Conservation (phyloP, 1,140 invertebrate genomes). For the Druon quercuslanigerum region DNA sequence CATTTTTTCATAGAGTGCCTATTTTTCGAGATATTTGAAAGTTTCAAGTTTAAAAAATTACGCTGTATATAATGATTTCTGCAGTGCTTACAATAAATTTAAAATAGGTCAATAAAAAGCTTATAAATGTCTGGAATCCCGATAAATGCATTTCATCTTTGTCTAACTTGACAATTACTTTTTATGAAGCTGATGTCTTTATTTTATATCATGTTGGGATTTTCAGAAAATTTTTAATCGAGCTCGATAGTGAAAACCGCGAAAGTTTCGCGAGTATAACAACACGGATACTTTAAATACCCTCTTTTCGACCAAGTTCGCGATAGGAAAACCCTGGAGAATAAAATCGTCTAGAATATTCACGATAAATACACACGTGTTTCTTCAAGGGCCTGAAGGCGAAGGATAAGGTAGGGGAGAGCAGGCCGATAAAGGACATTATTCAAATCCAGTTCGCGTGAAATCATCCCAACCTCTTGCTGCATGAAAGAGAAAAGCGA, state of each 20-base stretch:
- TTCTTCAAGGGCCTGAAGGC: constrained; percentile 41
- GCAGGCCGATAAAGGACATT: constrained; percentile 69
- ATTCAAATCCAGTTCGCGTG: constrained; percentile 66
- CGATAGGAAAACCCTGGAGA: constrained; percentile 57
- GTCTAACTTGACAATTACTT: too few relatives aligned
- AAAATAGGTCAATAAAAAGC: too few relatives aligned
- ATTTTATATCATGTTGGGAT: too few relatives aligned
- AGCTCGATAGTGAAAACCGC: background rate
- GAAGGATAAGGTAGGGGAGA: constrained; percentile 50
- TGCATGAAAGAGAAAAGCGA: constrained; percentile 8
- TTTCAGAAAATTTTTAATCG: too few relatives aligned
- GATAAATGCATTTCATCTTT: too few relatives aligned
- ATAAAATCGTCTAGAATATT: constrained; percentile 61
- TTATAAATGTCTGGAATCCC: too few relatives aligned
- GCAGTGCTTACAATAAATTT: too few relatives aligned
- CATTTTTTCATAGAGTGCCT: too few relatives aligned
- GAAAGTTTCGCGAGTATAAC: constrained; percentile 4
- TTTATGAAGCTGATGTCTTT: too few relatives aligned
- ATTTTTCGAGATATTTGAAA: too few relatives aligned
- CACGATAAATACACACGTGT: constrained; percentile 60
- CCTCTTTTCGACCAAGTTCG: constrained; percentile 36
- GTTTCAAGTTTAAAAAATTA: too few relatives aligned
- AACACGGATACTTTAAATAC: constrained; percentile 26
- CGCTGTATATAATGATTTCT: too few relatives aligned
- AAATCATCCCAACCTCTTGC: constrained; percentile 49